Base-by-base conservation (phyloP, 2,113 vertebrate genomes). In the Pteronura brasiliensis region DNA sequence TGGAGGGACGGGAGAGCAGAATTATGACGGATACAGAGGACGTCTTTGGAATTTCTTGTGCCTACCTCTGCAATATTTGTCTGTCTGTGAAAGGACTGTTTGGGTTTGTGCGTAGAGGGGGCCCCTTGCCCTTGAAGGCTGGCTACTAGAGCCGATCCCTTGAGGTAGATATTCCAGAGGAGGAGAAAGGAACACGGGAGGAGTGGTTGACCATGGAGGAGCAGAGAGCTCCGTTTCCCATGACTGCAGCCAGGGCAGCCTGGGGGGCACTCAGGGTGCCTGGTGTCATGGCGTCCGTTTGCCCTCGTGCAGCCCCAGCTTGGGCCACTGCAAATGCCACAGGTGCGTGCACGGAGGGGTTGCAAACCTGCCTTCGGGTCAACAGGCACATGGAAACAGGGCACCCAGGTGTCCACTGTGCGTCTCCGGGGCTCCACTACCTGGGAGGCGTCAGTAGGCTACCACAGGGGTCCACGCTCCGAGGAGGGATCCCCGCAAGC, bases 281-380 rank as follows among this genome's bases (percentile, higher is more conserved):
- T 4, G 59, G 59, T 3, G 1, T 61, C 29, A 1, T 0, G 12
- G 18, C 5, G 0, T 3, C 20, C 0, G 17, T 12, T 36, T 18
- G 3, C 29, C 12, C 7, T 29, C 17, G 11, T 13, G 13, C 61
- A n/a, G 47, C 49, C 34, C n/a, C 17, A 1, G 39, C 23, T 25
- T 25, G 27, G 5, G 7, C 31, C 31, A 7, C 0, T 1, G 47
- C 36, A 31, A 13, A 77, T 21, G 31, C 36, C 59, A 20, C 0
- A 15, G n/a, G 36, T 5, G 27, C 4, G 12, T 34, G 31, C 27
- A 4, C 0, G 7, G n/a, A 17, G n/a, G 61, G 31, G n/a, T 39
- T 3, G 29, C 87, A 61, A 18, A 20, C 11, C 39, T 17, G 12
- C 63, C 77, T 47, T 21, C 20, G 0, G 77, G 61, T 25, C 20